Evolutionary conservation across 2,888 invertebrate genomes (phyloP).

Genomic region (Drosophila meridiana): DNA sequence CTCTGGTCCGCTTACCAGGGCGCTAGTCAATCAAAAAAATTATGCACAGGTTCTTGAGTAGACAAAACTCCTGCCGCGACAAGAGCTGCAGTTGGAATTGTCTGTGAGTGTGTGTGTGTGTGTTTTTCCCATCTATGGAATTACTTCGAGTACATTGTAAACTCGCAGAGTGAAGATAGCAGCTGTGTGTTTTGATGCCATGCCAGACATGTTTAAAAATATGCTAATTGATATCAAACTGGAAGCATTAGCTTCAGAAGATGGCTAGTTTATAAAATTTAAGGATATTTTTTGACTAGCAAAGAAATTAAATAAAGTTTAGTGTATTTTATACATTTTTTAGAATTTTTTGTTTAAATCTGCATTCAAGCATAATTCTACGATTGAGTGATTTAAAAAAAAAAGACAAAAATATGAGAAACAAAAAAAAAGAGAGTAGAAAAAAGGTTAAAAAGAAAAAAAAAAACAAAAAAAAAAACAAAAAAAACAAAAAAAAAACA

Average conservation of each 20-base stretch:
- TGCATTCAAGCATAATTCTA: too few relatives aligned
- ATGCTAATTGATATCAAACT: slow-evolving; percentile 44
- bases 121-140: slow-evolving; percentile 44
- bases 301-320: neutral
- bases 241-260: slow-evolving; percentile 1
- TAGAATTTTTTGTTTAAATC: too few relatives aligned
- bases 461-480: too few relatives aligned
- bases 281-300: neutral
- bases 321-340: too few relatives aligned
- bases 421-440: too few relatives aligned
- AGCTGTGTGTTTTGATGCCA: slow-evolving; percentile 18
- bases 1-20: slow-evolving; percentile 32
- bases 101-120: neutral
- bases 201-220: slow-evolving; percentile 26
- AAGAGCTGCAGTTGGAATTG: slow-evolving; percentile 26
- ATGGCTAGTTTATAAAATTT: neutral
- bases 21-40: slow-evolving; percentile 66
- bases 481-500: too few relatives aligned
- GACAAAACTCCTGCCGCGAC: slow-evolving; percentile 41
- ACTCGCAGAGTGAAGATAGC: slow-evolving; percentile 7
- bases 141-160: slow-evolving; percentile 42
- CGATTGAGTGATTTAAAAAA: too few relatives aligned
- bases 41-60: slow-evolving; percentile 53
- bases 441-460: too few relatives aligned
- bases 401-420: too few relatives aligned